Conservation (phyloP, 2,888 invertebrate genomes). For the Lamellibrachia satsuma region DNA sequence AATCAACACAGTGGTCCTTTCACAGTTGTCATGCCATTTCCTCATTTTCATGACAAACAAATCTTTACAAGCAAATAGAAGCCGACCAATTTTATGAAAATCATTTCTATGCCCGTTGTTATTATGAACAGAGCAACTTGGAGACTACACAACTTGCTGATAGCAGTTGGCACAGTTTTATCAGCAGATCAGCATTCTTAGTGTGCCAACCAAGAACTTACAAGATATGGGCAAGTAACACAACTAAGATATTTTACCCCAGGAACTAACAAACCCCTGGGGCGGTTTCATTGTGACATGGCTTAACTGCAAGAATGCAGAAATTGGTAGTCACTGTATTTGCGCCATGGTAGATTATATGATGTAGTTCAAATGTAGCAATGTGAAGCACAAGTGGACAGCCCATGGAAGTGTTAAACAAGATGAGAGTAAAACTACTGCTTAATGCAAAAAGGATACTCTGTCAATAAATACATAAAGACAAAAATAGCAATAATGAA, state of each 20-base stretch:
- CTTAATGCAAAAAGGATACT: no score
- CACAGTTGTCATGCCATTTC: neutral
- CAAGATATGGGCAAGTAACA: neutral
- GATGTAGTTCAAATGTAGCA: neutral
- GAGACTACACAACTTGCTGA: neutral
- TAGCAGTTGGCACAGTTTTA: neutral
- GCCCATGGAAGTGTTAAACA: neutral
- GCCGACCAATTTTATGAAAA: neutral
- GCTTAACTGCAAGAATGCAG: neutral
- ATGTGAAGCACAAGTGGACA: neutral
- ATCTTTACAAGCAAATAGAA: neutral
- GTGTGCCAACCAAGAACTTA: neutral
- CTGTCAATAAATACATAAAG: neutral
- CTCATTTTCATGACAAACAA: neutral
- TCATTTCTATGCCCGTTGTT: neutral
- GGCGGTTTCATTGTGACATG: neutral
- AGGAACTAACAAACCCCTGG: neutral
- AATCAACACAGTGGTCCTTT: neutral
- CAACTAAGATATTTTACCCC: neutral
- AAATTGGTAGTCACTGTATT: neutral
- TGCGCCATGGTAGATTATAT: neutral
- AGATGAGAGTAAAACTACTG: neutral
- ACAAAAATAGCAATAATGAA: neutral
- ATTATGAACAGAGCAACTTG: neutral
- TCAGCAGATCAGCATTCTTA: neutral